These are phyloP conservation scores for Anastrepha obliqua DNA, from an alignment of 1,140 invertebrate genomes.

Conservation along the genomic window DNA sequence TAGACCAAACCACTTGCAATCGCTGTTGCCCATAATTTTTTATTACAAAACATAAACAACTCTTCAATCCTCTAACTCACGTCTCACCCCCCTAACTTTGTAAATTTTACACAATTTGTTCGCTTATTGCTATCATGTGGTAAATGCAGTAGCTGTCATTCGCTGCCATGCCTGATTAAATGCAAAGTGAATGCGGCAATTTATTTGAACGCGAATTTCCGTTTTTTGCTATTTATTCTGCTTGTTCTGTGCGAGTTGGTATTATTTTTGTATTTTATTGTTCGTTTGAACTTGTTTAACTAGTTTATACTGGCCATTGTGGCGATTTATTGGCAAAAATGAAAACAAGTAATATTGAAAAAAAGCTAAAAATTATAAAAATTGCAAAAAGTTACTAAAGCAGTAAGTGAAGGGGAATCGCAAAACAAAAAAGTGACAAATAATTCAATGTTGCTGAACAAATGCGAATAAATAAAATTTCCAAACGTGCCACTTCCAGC, in stretches of 20 bases:
- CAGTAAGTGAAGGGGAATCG: background rate
- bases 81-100: background rate
- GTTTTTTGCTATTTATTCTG: background rate
- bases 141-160: slow-evolving; percentile 3
- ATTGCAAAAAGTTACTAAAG: background rate
- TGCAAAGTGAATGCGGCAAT: slow-evolving; percentile 1
- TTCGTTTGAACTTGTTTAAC: slow-evolving; percentile 34
- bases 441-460: background rate
- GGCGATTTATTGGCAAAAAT: slow-evolving; percentile 40
- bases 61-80: background rate
- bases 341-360: slow-evolving; percentile 2
- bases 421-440: background rate
- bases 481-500: background rate
- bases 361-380: background rate
- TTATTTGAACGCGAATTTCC: slow-evolving; percentile 2
- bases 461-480: background rate
- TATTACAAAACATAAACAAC: background rate
- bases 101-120: background rate
- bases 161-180: background rate
- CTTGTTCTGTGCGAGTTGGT: background rate
- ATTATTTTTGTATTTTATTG: slow-evolving; percentile 27
- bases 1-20: slow-evolving; percentile 26
- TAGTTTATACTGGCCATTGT: slow-evolving; percentile 12
- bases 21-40: slow-evolving; percentile 13
- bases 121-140: background rate